Conservation (phyloP, 2,797 vertebrate species). For the Petrocephalus schoutedeni region DNA sequence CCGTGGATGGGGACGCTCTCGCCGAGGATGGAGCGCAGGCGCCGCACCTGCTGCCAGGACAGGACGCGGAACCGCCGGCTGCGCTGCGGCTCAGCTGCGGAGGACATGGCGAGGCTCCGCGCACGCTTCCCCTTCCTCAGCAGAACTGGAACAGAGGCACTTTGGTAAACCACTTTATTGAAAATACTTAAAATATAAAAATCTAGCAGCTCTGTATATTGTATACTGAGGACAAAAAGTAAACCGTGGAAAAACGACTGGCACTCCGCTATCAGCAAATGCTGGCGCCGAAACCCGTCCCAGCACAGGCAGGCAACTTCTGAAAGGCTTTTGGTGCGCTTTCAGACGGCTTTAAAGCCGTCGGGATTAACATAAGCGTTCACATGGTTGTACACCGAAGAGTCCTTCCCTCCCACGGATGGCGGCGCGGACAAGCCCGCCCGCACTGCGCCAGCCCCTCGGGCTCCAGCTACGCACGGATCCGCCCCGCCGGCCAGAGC, state of each 20-base stretch:
- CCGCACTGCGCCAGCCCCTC: not conserved
- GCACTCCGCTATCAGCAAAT: not conserved
- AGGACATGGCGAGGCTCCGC: slow-evolving; percentile 55
- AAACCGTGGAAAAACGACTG: not conserved
- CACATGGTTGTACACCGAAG: not conserved
- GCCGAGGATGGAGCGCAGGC: slow-evolving; percentile 82
- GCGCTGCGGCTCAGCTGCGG: slow-evolving; percentile 57
- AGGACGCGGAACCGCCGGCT: slow-evolving; percentile 75
- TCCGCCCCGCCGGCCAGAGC: too few species aligned
- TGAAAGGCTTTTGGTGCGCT: not conserved
- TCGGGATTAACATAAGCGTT: not conserved
- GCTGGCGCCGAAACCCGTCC: not conserved
- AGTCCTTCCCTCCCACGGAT: not conserved
- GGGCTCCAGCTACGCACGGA: not conserved
- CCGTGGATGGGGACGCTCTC: slow-evolving; percentile 89
- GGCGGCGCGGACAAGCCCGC: not conserved
- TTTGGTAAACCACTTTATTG: not conserved
- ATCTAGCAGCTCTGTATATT: not conserved
- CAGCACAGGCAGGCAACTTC: not conserved
- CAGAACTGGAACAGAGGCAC: not conserved
- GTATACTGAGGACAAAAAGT: not conserved
- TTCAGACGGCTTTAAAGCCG: not conserved
- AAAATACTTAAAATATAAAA: not conserved
- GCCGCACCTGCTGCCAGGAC: slow-evolving; percentile 84
- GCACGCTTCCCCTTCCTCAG: not conserved